phyloP scores from a whole-genome alignment of 2,888 invertebrate genomes.

The Proisotoma minuta region DNA sequence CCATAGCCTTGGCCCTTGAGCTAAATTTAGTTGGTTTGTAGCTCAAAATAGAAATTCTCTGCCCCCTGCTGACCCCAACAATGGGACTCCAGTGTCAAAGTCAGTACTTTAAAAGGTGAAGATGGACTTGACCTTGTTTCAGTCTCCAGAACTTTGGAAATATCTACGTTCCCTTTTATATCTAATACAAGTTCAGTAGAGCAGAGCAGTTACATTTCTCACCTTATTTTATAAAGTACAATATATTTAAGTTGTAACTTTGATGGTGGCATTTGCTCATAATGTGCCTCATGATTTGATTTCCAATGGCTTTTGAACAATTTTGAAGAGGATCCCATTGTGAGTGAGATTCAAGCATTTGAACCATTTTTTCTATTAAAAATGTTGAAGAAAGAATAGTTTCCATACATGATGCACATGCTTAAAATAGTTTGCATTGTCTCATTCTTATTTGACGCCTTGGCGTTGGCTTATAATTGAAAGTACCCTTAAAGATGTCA shows the following conservation, averaged over 20 bases:
- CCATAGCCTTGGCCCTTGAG: conserved; percentile 1
- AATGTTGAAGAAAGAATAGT: no score
- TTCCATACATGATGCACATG: no score
- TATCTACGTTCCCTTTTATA: conserved; percentile 6
- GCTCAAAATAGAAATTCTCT: conserved; percentile 12
- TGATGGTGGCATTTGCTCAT: conserved; percentile 9
- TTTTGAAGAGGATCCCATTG: conserved; percentile 12
- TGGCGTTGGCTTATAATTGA: no score
- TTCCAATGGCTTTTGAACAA: neutral
- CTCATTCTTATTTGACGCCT: no score
- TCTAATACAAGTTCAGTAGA: neutral
- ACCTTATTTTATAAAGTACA: no score
- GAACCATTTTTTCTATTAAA: conserved; percentile 3
- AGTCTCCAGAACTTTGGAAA: conserved; percentile 1
- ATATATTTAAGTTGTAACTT: no score
- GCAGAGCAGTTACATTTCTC: neutral
- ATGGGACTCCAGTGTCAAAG: conserved; percentile 1
- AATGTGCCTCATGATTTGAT: conserved; percentile 18
- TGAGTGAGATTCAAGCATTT: neutral
- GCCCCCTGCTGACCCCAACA: neutral
- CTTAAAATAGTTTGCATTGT: no score
- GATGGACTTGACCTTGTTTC: conserved; percentile 40
- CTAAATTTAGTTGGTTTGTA: conserved; percentile 1
- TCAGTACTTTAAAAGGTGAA: conserved; percentile 21
- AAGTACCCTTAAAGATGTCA: conserved; percentile 46